Conservation (phyloP, 2,888 invertebrate species). For the Dendrolimus pini region DNA sequence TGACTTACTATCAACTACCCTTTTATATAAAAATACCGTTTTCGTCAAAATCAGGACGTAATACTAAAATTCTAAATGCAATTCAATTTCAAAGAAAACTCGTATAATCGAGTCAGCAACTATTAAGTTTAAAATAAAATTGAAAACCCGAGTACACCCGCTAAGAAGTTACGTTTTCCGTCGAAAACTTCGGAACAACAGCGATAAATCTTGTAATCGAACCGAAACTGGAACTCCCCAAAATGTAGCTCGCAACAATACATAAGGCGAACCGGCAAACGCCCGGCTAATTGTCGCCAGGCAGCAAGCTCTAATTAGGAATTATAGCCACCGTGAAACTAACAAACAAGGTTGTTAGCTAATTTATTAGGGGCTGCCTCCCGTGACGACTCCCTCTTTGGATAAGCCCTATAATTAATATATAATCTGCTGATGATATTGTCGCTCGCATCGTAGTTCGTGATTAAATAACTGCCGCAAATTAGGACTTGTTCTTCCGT, state of each 20-base stretch:
- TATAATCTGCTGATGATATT: background rate
- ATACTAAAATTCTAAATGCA: too few species aligned
- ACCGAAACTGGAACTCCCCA: constrained; percentile 17
- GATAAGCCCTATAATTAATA: background rate
- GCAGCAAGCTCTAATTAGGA: constrained; percentile 43
- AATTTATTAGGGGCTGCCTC: constrained; percentile 36
- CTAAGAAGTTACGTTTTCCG: background rate
- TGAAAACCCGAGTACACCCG: background rate
- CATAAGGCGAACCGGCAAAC: constrained; percentile 25
- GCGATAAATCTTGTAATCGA: constrained; percentile 27
- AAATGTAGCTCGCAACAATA: constrained; percentile 19
- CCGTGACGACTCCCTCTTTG: background rate
- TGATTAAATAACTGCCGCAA: too few species aligned
- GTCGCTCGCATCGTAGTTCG: too few species aligned
- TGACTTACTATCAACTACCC: too few species aligned
- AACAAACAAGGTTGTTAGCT: constrained; percentile 47
- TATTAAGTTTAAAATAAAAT: background rate
- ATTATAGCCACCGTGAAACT: constrained; percentile 38
- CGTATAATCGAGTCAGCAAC: background rate
- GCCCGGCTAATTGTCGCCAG: constrained; percentile 40
- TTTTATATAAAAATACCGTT: too few species aligned
- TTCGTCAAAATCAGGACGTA: too few species aligned
- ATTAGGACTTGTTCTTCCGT: too few species aligned
- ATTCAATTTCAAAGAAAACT: too few species aligned
- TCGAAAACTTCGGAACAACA: background rate